Conservation (phyloP, 2,113 vertebrate genomes). For the Xenus cinereus region DNA sequence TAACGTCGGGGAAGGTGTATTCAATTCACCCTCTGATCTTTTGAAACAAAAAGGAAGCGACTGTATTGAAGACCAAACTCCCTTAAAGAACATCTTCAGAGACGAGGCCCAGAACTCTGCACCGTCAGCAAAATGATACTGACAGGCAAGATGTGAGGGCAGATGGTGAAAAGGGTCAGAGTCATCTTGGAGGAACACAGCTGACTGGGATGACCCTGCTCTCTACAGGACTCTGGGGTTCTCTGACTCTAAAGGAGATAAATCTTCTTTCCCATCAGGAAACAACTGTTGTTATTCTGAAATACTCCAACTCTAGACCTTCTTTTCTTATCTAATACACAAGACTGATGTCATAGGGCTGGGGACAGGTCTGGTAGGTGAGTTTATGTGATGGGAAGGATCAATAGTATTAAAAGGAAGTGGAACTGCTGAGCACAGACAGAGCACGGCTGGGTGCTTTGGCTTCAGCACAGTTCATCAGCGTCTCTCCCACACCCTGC, state of each 20-base stretch:
- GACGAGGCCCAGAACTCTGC: neutral
- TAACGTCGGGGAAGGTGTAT: neutral
- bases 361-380: neutral
- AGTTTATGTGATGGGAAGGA: neutral
- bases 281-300: neutral
- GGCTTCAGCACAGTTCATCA: neutral
- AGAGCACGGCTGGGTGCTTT: neutral
- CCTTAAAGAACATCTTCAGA: neutral
- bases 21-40: neutral
- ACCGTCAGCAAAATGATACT: neutral
- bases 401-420: neutral
- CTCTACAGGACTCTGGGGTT: neutral
- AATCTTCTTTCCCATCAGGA: neutral
- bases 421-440: neutral
- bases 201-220: neutral
- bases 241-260: neutral
- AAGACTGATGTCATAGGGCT: neutral
- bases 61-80: neutral
- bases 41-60: neutral
- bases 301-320: neutral
- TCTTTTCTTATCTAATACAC: neutral
- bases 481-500: neutral
- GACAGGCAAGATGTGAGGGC: neutral
- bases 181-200: neutral
- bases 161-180: neutral